Base-by-base conservation (phyloP, 2,113 vertebrate genomes). In the Vidua chalybeata region DNA sequence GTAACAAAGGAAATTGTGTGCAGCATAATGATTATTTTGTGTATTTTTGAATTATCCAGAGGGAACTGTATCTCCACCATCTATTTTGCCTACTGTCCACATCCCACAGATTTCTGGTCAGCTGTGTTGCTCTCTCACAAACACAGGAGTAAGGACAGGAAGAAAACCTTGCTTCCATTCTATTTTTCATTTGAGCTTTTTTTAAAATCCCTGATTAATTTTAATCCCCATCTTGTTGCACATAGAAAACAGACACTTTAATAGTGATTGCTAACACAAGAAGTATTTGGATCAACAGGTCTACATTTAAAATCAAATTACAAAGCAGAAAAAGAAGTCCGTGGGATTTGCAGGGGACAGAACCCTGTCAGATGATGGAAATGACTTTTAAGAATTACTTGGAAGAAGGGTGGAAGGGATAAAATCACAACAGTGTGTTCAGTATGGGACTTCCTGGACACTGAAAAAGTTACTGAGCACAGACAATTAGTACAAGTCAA, bases 111-210 rank as follows among this genome's bases (percentile, higher is more conserved):
- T 11, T 13, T 37, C 0, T 0, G 68, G n/a, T 56, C 56, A 90
- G 61, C 33, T 66, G 23, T 51, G 23, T 4, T 71, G 30, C 41
- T 75, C 33, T 54, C 55, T 71, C 27, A 30, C 28, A 85, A 51
- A 23, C 10, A 62, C 46, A 83, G 0, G 13, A 51, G 23, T 18
- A 68, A 75, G 20, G 18, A 7, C 1, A 9, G 6, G 14, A 71
- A 21, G 4, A 69, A 75, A 91, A 62, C 4, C 2, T 56, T 46
- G 3, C 20, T 84, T 24, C 51, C 21, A 37, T 23, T 87, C 35
- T 3, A 17, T 27, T 81, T 54, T 79, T 63, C 2, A 1, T 73
- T 46, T 0, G 1, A 1, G 2, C 61, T 26, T 58, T 37, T 49
- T 52, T 46, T 15, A 5, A 6, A 28, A 55, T 43, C 41, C 26